A percentile compares a stretch with the other conserved stretches of the same genome.
These are phyloP conservation scores for Porphyrio hochstetteri DNA, from an alignment of 2,113 vertebrate genomes.

Conservation along the genomic window DNA sequence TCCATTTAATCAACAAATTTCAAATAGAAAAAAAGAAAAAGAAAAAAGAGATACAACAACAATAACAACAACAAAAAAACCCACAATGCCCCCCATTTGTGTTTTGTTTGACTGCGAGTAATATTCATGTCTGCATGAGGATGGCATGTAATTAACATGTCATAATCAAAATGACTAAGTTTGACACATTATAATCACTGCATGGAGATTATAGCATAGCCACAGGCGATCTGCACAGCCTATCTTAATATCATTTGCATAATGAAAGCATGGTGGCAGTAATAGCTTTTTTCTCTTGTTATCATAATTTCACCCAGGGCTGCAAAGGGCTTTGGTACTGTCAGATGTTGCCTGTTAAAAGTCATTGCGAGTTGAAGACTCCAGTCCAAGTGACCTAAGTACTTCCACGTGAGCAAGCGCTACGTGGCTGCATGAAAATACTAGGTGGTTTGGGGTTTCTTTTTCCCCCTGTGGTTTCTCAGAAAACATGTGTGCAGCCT, in stretches of 20 bases:
- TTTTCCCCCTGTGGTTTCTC: not conserved
- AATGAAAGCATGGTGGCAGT: constrained; percentile 99
- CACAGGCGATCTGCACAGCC: constrained; percentile 88
- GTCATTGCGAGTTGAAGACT: constrained; percentile 63
- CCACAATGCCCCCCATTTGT: constrained; percentile 77
- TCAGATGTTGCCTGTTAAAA: constrained; percentile 86
- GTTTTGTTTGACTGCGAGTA: constrained; percentile 87
- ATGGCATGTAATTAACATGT: constrained; percentile 99
- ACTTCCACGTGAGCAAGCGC: not conserved
- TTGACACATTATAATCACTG: constrained; percentile 99
- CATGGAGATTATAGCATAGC: constrained; percentile 95
- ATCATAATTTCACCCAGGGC: constrained; percentile 99
- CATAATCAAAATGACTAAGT: constrained; percentile 99
- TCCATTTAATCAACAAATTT: constrained; percentile 71
- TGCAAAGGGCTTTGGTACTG: constrained; percentile 85
- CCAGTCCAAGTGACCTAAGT: constrained; percentile 65
- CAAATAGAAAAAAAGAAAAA: not conserved
- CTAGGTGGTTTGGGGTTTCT: accelerated
- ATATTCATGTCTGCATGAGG: constrained; percentile 94
- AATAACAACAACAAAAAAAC: not conserved
- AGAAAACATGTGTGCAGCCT: not conserved
- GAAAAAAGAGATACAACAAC: not conserved
- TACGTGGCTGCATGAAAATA: accelerated
- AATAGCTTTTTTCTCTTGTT: constrained; percentile 99
- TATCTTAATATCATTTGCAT: constrained; percentile 99